These are phyloP conservation scores for Donacobius atricapilla DNA, from an alignment of 2,113 vertebrate genomes.

Conservation along the genomic window DNA sequence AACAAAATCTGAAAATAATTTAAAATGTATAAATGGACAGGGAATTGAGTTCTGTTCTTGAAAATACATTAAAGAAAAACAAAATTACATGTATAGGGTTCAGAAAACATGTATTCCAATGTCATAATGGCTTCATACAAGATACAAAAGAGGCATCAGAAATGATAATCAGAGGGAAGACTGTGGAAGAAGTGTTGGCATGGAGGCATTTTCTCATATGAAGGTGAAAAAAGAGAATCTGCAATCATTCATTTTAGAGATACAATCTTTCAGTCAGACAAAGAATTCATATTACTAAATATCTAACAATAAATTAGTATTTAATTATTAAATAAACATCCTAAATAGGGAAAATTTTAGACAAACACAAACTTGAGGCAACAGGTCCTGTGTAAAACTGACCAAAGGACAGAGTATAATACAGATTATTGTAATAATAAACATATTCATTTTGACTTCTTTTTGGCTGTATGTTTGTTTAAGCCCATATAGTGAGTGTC, in stretches of 20 bases:
- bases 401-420: neutral
- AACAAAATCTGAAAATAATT: neutral
- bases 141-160: neutral
- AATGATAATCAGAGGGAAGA: neutral
- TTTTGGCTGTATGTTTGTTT: neutral
- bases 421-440: neutral
- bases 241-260: neutral
- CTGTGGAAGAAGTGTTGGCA: neutral
- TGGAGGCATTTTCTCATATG: neutral
- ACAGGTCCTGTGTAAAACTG: neutral
- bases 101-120: neutral
- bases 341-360: neutral
- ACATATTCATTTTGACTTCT: neutral
- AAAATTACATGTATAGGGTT: neutral
- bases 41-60: neutral
- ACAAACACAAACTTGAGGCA: neutral
- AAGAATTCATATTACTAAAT: neutral
- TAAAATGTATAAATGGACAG: neutral
- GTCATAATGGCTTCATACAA: neutral
- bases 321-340: neutral
- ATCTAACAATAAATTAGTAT: neutral
- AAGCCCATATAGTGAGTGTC: neutral
- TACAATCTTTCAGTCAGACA: neutral
- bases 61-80: neutral
- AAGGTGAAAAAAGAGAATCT: neutral